phyloP scores from a whole-genome alignment of 2,888 invertebrate genomes.

The Meliscaeva auricollis region DNA sequence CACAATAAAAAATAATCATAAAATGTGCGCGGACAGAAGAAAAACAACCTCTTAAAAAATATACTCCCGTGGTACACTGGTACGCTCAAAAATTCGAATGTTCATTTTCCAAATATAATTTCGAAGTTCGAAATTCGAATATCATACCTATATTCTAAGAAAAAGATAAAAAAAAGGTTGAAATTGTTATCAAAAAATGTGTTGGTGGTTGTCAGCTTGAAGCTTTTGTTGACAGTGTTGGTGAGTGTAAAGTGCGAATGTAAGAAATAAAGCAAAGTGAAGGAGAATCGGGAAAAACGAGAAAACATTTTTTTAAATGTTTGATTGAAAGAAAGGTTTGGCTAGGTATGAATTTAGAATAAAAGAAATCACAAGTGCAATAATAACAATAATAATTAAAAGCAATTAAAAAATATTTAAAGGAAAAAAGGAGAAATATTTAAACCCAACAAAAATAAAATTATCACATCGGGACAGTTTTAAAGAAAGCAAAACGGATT shows the following conservation, averaged over 20 bases:
- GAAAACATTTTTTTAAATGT: conserved; percentile 24
- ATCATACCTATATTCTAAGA: neutral
- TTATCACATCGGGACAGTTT: conserved; percentile 11
- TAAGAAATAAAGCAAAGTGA: conserved; percentile 42
- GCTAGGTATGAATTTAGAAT: conserved; percentile 21
- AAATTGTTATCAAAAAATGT: conserved; percentile 38
- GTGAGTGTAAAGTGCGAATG: conserved; percentile 57
- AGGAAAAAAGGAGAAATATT: conserved; percentile 40
- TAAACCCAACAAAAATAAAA: too few relatives aligned
- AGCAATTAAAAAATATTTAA: conserved; percentile 31
- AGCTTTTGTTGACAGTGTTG: conserved; percentile 52
- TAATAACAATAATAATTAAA: conserved; percentile 23
- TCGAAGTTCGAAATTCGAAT: conserved; percentile 66
- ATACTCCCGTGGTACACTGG: too few relatives aligned
- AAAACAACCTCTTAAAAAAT: conserved; percentile 47
- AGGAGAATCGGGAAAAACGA: conserved; percentile 32
- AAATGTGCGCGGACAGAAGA: conserved; percentile 60
- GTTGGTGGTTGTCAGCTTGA: conserved; percentile 45
- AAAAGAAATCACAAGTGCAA: conserved; percentile 21
- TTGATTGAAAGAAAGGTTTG: conserved; percentile 11
- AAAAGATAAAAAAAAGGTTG: conserved; percentile 18
- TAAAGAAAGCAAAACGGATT: neutral
- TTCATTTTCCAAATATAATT: conserved; percentile 61
- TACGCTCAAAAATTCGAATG: conserved; percentile 23
- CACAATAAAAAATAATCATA: conserved; percentile 1